A percentile compares a stretch with the other conserved stretches of the same genome.
phyloP scores from a whole-genome alignment of 2,888 invertebrate species.

The Altica lythri region DNA sequence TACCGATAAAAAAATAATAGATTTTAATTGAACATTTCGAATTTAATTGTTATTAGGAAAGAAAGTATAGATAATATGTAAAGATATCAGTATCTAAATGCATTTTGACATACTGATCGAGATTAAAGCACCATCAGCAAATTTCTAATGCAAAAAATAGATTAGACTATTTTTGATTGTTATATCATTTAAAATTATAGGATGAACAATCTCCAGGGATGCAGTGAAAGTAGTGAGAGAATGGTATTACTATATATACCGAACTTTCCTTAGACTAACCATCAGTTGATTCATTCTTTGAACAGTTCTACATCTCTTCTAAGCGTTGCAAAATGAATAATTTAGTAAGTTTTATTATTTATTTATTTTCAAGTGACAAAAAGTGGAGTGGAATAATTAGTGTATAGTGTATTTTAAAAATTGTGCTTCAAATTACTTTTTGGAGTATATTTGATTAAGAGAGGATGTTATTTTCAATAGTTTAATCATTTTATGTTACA shows the following conservation, averaged over 20 bases:
- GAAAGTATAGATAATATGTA: background rate
- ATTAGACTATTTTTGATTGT: conserved; percentile 31
- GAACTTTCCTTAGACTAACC: conserved; percentile 40
- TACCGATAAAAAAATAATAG: too few relatives aligned
- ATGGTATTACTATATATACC: conserved; percentile 45
- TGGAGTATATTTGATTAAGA: too few relatives aligned
- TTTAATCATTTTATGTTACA: too few relatives aligned
- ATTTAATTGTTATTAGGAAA: too few relatives aligned
- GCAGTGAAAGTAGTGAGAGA: conserved; percentile 49
- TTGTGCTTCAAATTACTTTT: too few relatives aligned
- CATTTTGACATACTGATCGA: background rate
- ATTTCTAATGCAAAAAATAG: conserved; percentile 25
- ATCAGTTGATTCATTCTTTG: conserved; percentile 47
- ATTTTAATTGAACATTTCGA: too few relatives aligned
- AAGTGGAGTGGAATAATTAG: conserved; percentile 13
- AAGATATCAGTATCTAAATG: background rate
- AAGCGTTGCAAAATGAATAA: conserved; percentile 52
- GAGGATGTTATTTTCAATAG: too few relatives aligned
- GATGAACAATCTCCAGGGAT: conserved; percentile 41
- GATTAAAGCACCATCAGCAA: background rate
- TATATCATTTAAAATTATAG: conserved; percentile 31
- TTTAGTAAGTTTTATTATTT: conserved; percentile 50
- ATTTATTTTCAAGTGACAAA: conserved; percentile 2
- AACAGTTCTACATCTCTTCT: conserved; percentile 40
- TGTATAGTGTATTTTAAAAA: too few relatives aligned